Conservation (phyloP, 2,797 vertebrate species). For the Chloroceryle amazona region DNA sequence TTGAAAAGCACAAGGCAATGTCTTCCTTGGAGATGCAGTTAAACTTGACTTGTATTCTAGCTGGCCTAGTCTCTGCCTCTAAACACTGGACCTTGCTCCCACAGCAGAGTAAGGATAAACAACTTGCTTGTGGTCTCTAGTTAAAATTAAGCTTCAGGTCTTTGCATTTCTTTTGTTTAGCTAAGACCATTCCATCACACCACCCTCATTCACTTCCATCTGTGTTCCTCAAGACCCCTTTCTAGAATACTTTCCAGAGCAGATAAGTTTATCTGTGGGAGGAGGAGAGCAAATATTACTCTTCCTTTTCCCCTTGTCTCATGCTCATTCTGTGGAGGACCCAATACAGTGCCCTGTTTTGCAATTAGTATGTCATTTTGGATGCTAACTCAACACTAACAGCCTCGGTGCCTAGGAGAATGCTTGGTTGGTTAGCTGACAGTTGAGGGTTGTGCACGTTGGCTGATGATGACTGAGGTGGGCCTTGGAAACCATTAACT, state of each 20-base stretch:
- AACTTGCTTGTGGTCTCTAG: not conserved
- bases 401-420: not conserved
- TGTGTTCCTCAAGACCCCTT: not conserved
- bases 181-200: not conserved
- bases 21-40: not conserved
- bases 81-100: not conserved
- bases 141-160: not conserved
- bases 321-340: not conserved
- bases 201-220: not conserved
- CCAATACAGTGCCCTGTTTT: not conserved
- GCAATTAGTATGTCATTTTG: not conserved
- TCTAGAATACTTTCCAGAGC: not conserved
- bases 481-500: not conserved
- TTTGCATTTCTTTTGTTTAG: not conserved
- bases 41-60: not conserved
- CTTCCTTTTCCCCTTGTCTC: not conserved
- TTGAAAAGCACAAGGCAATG: not conserved
- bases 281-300: not conserved
- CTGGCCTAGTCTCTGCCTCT: not conserved
- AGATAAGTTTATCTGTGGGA: not conserved
- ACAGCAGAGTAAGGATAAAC: not conserved
- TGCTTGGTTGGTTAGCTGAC: not conserved
- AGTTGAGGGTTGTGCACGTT: accelerated
- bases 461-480: not conserved
- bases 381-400: not conserved